Evolutionary conservation across 2,113 vertebrate genomes (phyloP), one percentile per base, ranked within the genome.

Genomic region (Pachyramphus minor): DNA sequence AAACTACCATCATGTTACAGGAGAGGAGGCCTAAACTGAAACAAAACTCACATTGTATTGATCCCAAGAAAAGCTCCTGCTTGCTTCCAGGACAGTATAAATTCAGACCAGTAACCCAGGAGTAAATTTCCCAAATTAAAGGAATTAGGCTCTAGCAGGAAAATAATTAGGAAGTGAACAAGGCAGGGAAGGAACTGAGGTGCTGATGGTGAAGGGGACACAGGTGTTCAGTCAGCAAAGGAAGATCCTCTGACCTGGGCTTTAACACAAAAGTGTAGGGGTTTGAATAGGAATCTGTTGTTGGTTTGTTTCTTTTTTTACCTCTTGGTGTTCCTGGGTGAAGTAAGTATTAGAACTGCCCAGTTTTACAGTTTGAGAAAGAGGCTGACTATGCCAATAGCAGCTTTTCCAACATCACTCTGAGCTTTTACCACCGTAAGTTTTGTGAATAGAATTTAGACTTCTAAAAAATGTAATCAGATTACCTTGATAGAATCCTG

Each of bases 151-250:
- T 78, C 2, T 82, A 52, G 25, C 6, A 64, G 39, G 60, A 63
- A 63, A 63, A 67, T 0, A 50, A 41, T 64, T 50, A 17, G 20
- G 50, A 69, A 66, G 17, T 52, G 31, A 67, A n/a, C 0, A 0
- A 87, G 47, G 66, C 5, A 18, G 55, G 28, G 25, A 30, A 92
- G 52, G 37, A 89, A 30, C 3, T 27, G 60, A 81, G 45, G 9
- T 83, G 41, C 21, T 85, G 35, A 3, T 24, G 19, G 49, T 53
- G 67, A 67, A 33, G 44, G 25, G 66, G 55, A 58, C 18, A 12
- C 24, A 39, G 13, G 31, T 33, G 20, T 79, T 90, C 4, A n/a
- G 31, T 50, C 60, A 44, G 27, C 24, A 49, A 33, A 80, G 14
- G 24, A 4, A 66, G 27, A 50, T 52, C 11, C 16, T 89, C 14